A percentile compares a stretch with the other conserved stretches of the same genome.
Evolutionary conservation across 2,888 invertebrate genomes (phyloP).

Genomic region (Pediacus dermestoides): DNA sequence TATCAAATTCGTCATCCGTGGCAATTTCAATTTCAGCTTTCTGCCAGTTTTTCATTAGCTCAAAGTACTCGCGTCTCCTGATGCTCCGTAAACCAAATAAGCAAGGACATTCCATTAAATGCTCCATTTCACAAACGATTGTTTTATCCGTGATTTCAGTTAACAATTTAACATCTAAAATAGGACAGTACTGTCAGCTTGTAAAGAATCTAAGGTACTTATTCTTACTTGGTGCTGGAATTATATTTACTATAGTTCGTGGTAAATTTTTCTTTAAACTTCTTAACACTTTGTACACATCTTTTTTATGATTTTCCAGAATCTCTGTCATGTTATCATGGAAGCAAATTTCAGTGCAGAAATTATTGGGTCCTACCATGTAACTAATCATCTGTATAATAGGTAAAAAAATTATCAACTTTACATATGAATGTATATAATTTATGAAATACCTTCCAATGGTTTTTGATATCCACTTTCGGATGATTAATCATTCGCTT

Average conservation of each 20-base stretch:
- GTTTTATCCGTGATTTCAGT: too few relatives aligned
- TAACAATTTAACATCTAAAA: too few relatives aligned
- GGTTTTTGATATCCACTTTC: conserved; percentile 53
- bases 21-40: conserved; percentile 53
- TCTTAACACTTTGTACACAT: conserved; percentile 52
- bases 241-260: conserved; percentile 57
- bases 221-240: conserved; percentile 54
- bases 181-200: too few relatives aligned
- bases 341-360: conserved; percentile 58
- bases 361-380: conserved; percentile 61
- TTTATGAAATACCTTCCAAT: conserved; percentile 59
- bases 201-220: too few relatives aligned
- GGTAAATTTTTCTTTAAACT: conserved; percentile 58
- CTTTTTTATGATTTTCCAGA: conserved; percentile 50
- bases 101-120: too few relatives aligned
- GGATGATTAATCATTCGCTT: conserved; percentile 54
- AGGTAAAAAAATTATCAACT: too few relatives aligned
- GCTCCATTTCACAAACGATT: too few relatives aligned
- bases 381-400: conserved; percentile 54
- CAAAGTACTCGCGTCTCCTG: too few relatives aligned
- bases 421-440: too few relatives aligned
- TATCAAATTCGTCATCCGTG: conserved; percentile 48
- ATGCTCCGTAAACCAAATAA: too few relatives aligned
- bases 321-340: conserved; percentile 45
- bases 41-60: conserved; percentile 57